Evolutionary conservation across 2,888 invertebrate genomes (phyloP), one percentile per base, ranked within the genome.

Genomic region (Agonopterix heracliana): DNA sequence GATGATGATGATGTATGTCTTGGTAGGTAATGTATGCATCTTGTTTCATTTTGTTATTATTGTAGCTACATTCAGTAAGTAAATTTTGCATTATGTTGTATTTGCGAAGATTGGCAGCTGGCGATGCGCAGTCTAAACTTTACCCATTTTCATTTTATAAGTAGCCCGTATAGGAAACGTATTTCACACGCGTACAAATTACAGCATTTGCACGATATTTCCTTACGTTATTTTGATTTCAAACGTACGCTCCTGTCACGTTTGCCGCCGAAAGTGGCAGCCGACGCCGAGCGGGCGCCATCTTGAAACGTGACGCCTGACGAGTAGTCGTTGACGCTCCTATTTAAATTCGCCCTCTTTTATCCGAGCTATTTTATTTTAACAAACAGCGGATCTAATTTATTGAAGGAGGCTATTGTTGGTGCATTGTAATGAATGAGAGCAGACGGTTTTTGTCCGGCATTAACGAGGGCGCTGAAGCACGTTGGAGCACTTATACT

Each of bases 331-430:
- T 76, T 78, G 78, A 76, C 70, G 70, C 71, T 75, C 72, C 75
- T 78, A 81, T 82, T 83, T 78, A 77, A 80, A 81, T 77, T 74
- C 68, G 65, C 72, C 71, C 75, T 74, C 68, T 74, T 77, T 80
- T 77, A 76, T 78, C 72, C 64, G 34, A 68, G 67, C 68, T 74
- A 75, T 74, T 76, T 78, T 73, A 72, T 74, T 77, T 47, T 50
- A 47, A 50, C 59, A 66, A 59, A 59, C 62, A 60, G 66, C 60
- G 68, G 67, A 74, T 74, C 72, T 76, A 78, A 79, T 78, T 80
- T 80, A 73, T 73, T 71, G 71, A 64, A 73, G 52, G 56, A 57
- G 26, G 56, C 68, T 63, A 72, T 82, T 81, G 76, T 80, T 71
- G 53, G 55, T 59, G 61, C 65, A 65, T 61, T 59, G 60, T 69